Evolutionary conservation across 2,797 vertebrate species (phyloP).

Genomic region (Gorsachius magnificus): DNA sequence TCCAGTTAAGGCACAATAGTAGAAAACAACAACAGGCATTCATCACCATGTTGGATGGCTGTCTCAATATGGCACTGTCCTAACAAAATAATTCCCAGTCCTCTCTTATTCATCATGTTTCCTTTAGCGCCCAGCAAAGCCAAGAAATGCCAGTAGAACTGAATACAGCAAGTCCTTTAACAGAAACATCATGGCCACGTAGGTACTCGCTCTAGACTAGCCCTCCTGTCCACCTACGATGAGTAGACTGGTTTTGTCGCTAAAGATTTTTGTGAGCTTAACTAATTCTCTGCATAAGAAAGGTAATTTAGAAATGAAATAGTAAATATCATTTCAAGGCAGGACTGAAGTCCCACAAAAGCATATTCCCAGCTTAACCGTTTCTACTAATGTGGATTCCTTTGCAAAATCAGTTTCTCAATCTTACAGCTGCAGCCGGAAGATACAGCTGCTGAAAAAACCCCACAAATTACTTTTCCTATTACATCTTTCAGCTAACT

Average conservation of each 20-base stretch:
- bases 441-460: neutral
- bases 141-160: neutral
- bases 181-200: rapidly evolving
- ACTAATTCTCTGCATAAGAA: neutral
- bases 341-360: neutral
- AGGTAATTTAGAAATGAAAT: neutral
- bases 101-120: neutral
- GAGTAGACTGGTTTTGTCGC: neutral
- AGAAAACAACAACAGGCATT: neutral
- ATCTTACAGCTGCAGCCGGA: neutral
- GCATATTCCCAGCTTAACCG: neutral
- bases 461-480: neutral
- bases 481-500: neutral
- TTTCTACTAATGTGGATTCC: neutral
- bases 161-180: neutral
- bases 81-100: neutral
- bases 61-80: neutral
- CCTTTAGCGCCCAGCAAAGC: neutral
- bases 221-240: rapidly evolving
- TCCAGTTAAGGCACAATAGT: neutral
- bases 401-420: neutral
- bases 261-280: neutral
- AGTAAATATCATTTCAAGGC: neutral
- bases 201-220: neutral
- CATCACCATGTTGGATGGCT: neutral